Conservation (phyloP, 2,888 invertebrate genomes). For the Temnothorax unifasciatus region DNA sequence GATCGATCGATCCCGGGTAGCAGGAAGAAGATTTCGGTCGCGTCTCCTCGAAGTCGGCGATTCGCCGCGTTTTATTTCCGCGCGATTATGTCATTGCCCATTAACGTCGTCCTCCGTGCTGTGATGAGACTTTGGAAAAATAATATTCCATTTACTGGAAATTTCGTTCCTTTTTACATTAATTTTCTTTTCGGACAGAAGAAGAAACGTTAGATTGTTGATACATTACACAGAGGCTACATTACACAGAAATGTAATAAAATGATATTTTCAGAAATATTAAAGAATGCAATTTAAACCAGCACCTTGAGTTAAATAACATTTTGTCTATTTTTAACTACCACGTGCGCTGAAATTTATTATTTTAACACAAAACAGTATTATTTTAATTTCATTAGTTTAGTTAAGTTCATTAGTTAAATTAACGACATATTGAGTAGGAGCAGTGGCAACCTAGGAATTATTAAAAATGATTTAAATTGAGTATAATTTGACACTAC, state of each 20-base stretch:
- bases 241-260: not conserved
- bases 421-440: no score
- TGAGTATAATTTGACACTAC: no score
- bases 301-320: no score
- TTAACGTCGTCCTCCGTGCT: not conserved
- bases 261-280: not conserved
- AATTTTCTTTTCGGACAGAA: constrained; percentile 1
- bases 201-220: not conserved
- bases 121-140: not conserved
- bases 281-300: not conserved
- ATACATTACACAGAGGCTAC: not conserved
- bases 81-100: constrained; percentile 34
- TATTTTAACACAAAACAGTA: not conserved
- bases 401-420: no score
- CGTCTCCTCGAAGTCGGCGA: constrained; percentile 27
- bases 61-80: constrained; percentile 36
- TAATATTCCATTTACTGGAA: constrained; percentile 29
- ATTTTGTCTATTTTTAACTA: no score
- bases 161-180: not conserved
- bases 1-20: constrained; percentile 42
- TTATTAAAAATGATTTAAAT: no score
- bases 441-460: no score
- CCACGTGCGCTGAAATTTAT: no score
- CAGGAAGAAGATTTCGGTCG: constrained; percentile 41
- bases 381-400: no score